Percentiles rank a stretch among this genome's conserved stretches.
phyloP scores from a whole-genome alignment of 2,888 invertebrate genomes.

The Chouioia cunea region DNA sequence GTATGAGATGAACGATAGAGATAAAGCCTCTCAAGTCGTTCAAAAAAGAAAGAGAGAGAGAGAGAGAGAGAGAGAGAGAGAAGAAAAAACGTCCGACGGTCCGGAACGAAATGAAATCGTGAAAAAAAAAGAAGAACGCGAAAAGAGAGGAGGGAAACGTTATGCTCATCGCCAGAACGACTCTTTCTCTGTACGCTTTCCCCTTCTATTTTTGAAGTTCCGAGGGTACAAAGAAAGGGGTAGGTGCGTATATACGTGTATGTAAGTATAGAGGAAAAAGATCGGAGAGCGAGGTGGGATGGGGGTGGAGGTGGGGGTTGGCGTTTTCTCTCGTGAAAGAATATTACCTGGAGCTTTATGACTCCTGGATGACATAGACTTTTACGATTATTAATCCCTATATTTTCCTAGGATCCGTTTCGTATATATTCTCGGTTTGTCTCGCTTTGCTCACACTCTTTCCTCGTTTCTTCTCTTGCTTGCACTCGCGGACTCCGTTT shows the following conservation, averaged over 20 bases:
- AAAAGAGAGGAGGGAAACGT: slow-evolving; percentile 42
- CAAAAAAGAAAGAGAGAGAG: slow-evolving; percentile 29
- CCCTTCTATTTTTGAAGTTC: no score
- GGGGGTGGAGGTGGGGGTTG: no score
- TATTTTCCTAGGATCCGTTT: slow-evolving; percentile 50
- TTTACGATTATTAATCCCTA: slow-evolving; percentile 62
- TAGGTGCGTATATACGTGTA: no score
- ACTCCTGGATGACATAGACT: slow-evolving; percentile 58
- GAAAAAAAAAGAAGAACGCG: slow-evolving; percentile 21
- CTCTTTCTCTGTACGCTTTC: no score
- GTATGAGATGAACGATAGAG: slow-evolving; percentile 37
- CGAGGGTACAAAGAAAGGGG: no score
- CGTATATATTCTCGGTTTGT: slow-evolving; percentile 28
- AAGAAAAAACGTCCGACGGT: slow-evolving; percentile 28
- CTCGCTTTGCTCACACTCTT: slow-evolving; percentile 3
- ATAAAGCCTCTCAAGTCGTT: slow-evolving; percentile 32
- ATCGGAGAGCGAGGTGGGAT: no score
- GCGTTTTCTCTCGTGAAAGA: slow-evolving; percentile 44
- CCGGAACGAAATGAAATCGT: slow-evolving; percentile 39
- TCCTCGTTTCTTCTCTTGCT: neutral
- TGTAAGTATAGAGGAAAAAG: no score
- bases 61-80: slow-evolving; percentile 37
- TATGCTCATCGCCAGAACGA: slow-evolving; percentile 42
- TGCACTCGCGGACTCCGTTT: no score
- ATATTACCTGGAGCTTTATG: slow-evolving; percentile 59